These are phyloP conservation scores for Tridacna crocea DNA, from an alignment of 2,888 invertebrate species.

Conservation along the genomic window DNA sequence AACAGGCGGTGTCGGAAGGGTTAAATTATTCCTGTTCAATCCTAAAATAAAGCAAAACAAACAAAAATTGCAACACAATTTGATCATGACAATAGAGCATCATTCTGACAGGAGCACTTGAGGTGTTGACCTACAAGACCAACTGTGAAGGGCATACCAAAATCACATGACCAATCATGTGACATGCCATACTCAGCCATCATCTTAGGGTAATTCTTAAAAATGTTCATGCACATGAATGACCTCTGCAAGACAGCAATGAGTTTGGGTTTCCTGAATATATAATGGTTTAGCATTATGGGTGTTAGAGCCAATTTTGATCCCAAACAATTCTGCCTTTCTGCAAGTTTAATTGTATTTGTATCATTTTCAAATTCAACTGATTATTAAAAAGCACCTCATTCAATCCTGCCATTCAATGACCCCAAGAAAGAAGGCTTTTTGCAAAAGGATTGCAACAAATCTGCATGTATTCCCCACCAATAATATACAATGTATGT, in stretches of 20 bases:
- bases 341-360: neutral
- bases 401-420: neutral
- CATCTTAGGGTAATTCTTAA: neutral
- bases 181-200: conserved; percentile 7
- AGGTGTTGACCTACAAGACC: conserved; percentile 1
- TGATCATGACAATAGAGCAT: conserved; percentile 56
- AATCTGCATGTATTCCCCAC: no score
- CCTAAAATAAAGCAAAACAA: conserved; percentile 71
- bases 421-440: no score
- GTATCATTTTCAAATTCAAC: neutral
- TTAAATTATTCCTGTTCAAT: conserved; percentile 78
- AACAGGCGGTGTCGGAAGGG: conserved; percentile 66
- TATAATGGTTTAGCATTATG: conserved; percentile 1
- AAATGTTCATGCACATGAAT: conserved; percentile 4
- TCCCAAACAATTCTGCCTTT: neutral
- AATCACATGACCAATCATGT: conserved; percentile 15
- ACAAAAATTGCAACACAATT: conserved; percentile 61
- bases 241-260: conserved; percentile 28
- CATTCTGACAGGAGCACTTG: conserved; percentile 16
- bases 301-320: neutral
- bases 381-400: neutral
- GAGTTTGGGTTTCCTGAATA: conserved; percentile 16
- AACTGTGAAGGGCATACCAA: neutral
- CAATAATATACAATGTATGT: no score
- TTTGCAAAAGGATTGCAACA: no score